Evolutionary conservation across 1,140 invertebrate genomes (phyloP), one percentile per base, ranked within the genome.

Genomic region (Apis laboriosa): DNA sequence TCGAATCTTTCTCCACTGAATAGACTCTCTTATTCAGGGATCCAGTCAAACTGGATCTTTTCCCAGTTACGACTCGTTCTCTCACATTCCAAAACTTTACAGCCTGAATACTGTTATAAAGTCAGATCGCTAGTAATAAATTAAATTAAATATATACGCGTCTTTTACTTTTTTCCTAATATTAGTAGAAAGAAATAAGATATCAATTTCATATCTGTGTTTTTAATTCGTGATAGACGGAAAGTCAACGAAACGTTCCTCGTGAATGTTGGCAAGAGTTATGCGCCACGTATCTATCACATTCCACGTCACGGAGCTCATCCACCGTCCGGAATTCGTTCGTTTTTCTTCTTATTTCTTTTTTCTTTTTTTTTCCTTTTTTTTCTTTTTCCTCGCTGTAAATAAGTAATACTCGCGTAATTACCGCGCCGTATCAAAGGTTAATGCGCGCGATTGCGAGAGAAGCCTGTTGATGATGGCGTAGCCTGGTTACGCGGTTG

Each of bases 401-500:
- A 77, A 60, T 77, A 70, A 63, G 63, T 61, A 53, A 55, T 53
- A 28, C 73, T 43, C 43, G 49, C 63, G 63, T 82, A 82, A 82
- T 82, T 76, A 81, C 61, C 72, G 79, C 24, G 70, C 9, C 61
- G 71, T 67, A 80, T 80, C 68, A 63, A 73, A 80, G 78, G 78
- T 73, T 80, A 80, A 64, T 55, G 49, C 51, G 28, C 58, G 49
- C 61, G 74, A 76, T 74, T 64, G 49, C 61, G 61, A 76, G 61
- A 68, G 49, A 68, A 56, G 76, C 55, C 21, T 49, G 64, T 72
- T 34, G 70, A 12, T 60, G 19, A 21, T 19, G 34, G 70, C n/a
- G 55, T 7, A 28, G 13, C 49, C n/a, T 13, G 17, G 24, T 53
- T 58, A 43, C 24, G 53, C 28, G 17, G 11, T 17, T 9, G 9